A percentile compares a stretch with the other conserved stretches of the same genome.
These are phyloP conservation scores for Dynastes tityus DNA, from an alignment of 2,888 invertebrate genomes.

Conservation along the genomic window DNA sequence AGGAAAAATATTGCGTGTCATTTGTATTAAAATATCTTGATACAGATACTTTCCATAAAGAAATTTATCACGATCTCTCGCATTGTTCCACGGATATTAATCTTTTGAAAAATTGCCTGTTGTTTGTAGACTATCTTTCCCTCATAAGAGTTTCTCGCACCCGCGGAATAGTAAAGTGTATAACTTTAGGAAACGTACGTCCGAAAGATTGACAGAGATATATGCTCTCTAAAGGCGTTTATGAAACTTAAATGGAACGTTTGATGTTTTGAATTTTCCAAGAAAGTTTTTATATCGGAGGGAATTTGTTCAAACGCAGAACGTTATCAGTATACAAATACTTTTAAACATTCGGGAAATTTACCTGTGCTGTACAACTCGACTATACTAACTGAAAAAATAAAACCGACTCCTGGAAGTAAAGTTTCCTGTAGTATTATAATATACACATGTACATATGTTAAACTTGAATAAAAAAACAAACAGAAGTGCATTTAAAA, in stretches of 20 bases:
- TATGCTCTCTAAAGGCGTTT: conserved; percentile 12
- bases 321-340: not conserved
- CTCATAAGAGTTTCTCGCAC: not conserved
- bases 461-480: too few relatives aligned
- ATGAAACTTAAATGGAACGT: conserved; percentile 28
- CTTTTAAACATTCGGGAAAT: too few relatives aligned
- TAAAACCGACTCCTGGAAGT: too few relatives aligned
- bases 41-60: conserved; percentile 47
- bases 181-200: conserved; percentile 32
- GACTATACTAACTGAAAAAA: too few relatives aligned
- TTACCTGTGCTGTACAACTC: too few relatives aligned
- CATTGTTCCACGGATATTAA: conserved; percentile 48
- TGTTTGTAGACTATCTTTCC: conserved; percentile 38
- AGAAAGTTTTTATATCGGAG: not conserved
- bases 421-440: too few relatives aligned
- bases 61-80: conserved; percentile 49
- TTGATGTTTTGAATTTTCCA: conserved; percentile 3
- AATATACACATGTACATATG: too few relatives aligned
- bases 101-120: conserved; percentile 45
- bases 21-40: conserved; percentile 52
- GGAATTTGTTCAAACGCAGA: not conserved
- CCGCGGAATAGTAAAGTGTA: conserved; percentile 24
- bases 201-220: conserved; percentile 26
- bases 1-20: conserved; percentile 51
- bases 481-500: too few relatives aligned